Base-by-base conservation (phyloP, 2,888 invertebrate species). In the Pherbina coryleti region DNA sequence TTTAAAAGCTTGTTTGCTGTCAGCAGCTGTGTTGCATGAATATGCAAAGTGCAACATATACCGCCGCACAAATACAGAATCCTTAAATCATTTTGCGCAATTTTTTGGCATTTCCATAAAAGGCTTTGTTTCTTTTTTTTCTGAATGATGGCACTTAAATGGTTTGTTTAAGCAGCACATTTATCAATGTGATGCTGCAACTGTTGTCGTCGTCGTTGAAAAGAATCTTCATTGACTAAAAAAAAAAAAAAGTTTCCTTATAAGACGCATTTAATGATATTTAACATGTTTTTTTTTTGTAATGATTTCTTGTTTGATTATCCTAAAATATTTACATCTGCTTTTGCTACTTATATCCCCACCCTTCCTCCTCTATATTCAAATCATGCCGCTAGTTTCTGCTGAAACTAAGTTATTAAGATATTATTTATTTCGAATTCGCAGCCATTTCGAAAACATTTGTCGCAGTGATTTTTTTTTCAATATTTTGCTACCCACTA, bases 41-140 rank as follows among this genome's bases (percentile, higher is more conserved):
- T 79, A 79, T 79, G 77, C 79, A 77, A 79, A 79, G 75, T 70
- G 74, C 51, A 53, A 19, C 28, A 37, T 74, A 53, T 51, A 51
- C 44, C 22, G 57, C n/a, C 34, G 64, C 34, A 25, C 34, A 51
- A 66, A 62, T 67, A 55, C 22, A 66, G 25, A 57, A 75, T 75
- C 75, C 70, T 78, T 67, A 64, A 74, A 69, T 44, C 62, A 70
- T 79, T 44, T 62, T 62, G 70, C 60, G 67, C 37, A 69, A 22
- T 76, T 76, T 55, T 70, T 64, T 67, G 77, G n/a, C 57, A 19
- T 67, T 77, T 73, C 73, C 73, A 49, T 77, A 55, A 73, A 77
- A 44, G 77, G 77, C 11, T 22, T 22, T 71, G 34, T 49, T 53
- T 51, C 60, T 76, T 76, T 31, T 5, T 55, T n/a, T 19, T 19